Evolutionary conservation across 1,140 invertebrate genomes (phyloP).

Genomic region (Aphidius gifuensis): DNA sequence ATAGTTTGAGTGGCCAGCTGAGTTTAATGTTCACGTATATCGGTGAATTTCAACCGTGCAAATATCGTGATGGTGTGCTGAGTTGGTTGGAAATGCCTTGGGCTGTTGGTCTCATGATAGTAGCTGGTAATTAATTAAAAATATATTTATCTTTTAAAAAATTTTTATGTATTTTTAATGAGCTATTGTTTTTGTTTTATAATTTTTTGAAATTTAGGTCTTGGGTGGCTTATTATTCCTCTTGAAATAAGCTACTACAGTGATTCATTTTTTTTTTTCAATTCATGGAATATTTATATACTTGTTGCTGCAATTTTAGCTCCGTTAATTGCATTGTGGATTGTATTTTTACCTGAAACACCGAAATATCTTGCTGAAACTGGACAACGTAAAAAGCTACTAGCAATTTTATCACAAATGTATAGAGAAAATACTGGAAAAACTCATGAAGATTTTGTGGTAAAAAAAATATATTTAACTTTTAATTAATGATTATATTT

Average conservation of each 20-base stretch:
- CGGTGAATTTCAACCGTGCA: constrained; percentile 48
- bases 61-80: constrained; percentile 39
- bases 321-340: constrained; percentile 38
- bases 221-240: constrained; percentile 49
- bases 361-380: constrained; percentile 59
- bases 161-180: neutral
- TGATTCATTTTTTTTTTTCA: constrained; percentile 33
- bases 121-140: constrained; percentile 32
- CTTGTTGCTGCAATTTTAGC: constrained; percentile 41
- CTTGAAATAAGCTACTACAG: constrained; percentile 30
- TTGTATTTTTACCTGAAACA: constrained; percentile 60
- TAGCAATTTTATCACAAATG: constrained; percentile 48
- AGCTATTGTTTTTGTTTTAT: neutral
- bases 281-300: constrained; percentile 52
- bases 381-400: constrained; percentile 46
- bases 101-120: constrained; percentile 39
- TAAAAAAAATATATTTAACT: constrained; percentile 30
- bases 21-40: constrained; percentile 45
- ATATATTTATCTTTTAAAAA: neutral
- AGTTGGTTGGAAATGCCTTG: constrained; percentile 48
- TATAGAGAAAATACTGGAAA: constrained; percentile 48
- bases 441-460: constrained; percentile 43
- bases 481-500: neutral
- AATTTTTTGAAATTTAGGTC: constrained; percentile 29
- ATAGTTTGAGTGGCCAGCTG: constrained; percentile 40